Conservation (phyloP, 1,140 invertebrate genomes). For the Drosophila parvula region DNA sequence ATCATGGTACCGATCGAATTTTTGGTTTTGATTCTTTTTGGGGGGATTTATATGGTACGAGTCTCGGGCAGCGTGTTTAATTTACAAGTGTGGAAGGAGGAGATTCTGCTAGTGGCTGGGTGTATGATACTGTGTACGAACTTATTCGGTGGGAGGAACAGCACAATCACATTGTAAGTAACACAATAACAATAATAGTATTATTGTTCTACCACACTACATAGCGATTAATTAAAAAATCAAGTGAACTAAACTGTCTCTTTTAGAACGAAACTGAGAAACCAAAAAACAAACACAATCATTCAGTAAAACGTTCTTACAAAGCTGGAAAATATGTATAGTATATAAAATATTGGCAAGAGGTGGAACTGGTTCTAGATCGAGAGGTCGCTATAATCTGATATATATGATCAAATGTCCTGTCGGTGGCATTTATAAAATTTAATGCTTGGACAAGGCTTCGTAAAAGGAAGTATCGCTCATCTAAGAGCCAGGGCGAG, state of each 20-base stretch:
- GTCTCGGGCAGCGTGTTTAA: slow-evolving; percentile 41
- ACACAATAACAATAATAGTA: slow-evolving; percentile 19
- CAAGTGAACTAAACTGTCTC: slow-evolving; percentile 14
- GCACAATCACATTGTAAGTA: slow-evolving; percentile 34
- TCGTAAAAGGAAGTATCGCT: neutral
- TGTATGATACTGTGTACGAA: slow-evolving; percentile 38
- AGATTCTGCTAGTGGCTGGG: slow-evolving; percentile 17
- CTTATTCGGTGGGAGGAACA: slow-evolving; percentile 34
- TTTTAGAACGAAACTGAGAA: slow-evolving; percentile 20
- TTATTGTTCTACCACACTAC: slow-evolving; percentile 42
- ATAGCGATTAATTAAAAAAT: slow-evolving; percentile 18
- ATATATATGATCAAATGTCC: neutral
- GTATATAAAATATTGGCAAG: slow-evolving; percentile 12
- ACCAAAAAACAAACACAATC: slow-evolving; percentile 26
- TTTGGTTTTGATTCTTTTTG: neutral
- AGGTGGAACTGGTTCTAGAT: slow-evolving; percentile 9
- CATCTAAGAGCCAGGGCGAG: neutral
- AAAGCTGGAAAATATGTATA: slow-evolving; percentile 12
- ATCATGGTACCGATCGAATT: slow-evolving; percentile 5
- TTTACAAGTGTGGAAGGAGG: slow-evolving; percentile 44
- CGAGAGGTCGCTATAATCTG: slow-evolving; percentile 2
- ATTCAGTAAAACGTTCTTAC: slow-evolving; percentile 19
- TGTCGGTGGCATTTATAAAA: neutral
- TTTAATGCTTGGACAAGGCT: slow-evolving; percentile 5
- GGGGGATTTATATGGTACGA: slow-evolving; percentile 11